Base-by-base conservation (phyloP, 2,888 invertebrate species). In the Pachliopta kotzebuea region DNA sequence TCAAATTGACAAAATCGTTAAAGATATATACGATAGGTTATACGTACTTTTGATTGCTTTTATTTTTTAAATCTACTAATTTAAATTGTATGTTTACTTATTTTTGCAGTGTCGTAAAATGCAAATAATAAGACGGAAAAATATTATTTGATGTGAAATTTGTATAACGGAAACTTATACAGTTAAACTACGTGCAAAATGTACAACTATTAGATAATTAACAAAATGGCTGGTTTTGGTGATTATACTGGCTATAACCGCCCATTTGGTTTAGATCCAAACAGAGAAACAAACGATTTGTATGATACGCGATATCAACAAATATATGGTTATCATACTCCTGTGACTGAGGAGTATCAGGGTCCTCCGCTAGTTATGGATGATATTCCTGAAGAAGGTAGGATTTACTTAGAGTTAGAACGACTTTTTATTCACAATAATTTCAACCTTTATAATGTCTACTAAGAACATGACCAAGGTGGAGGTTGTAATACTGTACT, bases 261-360 rank as follows among this genome's bases (percentile, higher is more conserved):
- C 68, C 91, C 91, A 1, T 90, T 74, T 74, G 88, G 89, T 55
- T 73, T 91, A 64, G 90, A 91, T 78, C 88, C 85, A 9, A 87
- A 89, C 71, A 83, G 83, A 70, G 90, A 91, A 79, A 82, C 85
- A 1, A 90, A 84, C 71, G 90, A 92, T 72, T 77, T 91, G 63
- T 90, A 90, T 68, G 90, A 91, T 78, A 87, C 89, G 59, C 87
- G 92, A 54, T 92, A 89, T 75, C 90, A 90, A 76, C 91, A 92
- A 72, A 90, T 91, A 63, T 91, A 90, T 76, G 91, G 91, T 17
- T 90, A 91, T 71, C 88, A 88, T 72, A 91, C 90, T 45, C 90
- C 91, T 60, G 71, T 88, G 71, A 90, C 86, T 59, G 90, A 91
- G 70, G 91, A 92, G 67, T 91, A 88, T 70, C 92, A 89, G 72